Evolutionary conservation across 2,113 vertebrate species (phyloP).

Genomic region (Sinocyclocheilus grahami): DNA sequence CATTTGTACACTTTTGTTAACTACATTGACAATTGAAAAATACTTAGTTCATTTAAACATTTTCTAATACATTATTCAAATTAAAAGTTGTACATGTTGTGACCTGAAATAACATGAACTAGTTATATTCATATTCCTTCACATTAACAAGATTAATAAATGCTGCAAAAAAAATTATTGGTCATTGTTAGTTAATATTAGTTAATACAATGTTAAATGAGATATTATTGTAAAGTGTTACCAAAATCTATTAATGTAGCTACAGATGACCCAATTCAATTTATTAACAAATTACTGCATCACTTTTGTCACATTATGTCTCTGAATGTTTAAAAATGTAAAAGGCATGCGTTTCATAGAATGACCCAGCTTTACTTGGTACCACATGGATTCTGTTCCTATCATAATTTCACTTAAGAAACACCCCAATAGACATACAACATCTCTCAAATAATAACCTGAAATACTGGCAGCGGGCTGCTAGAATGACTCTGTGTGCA

Average conservation of each 20-base stretch:
- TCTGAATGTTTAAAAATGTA: neutral
- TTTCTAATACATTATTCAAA: neutral
- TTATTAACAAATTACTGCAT: neutral
- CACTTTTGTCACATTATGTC: neutral
- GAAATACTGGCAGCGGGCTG: constrained; percentile 97
- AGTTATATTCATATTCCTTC: neutral
- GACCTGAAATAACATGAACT: neutral
- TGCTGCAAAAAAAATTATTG: no score
- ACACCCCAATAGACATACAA: neutral
- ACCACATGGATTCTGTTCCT: neutral
- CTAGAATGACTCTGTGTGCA: constrained; percentile 94
- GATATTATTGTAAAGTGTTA: no score
- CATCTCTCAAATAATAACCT: constrained; percentile 73
- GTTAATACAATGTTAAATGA: no score
- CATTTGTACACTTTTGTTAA: neutral
- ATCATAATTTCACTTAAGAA: neutral
- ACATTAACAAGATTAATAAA: neutral
- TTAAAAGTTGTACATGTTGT: neutral
- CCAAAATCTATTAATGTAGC: neutral
- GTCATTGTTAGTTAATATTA: no score
- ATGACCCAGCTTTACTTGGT: neutral
- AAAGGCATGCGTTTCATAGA: neutral
- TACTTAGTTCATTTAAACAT: neutral
- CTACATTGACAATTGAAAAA: neutral
- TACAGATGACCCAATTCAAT: neutral